phyloP scores from a whole-genome alignment of 1,140 invertebrate genomes.

The Zaprionus ornatus region DNA sequence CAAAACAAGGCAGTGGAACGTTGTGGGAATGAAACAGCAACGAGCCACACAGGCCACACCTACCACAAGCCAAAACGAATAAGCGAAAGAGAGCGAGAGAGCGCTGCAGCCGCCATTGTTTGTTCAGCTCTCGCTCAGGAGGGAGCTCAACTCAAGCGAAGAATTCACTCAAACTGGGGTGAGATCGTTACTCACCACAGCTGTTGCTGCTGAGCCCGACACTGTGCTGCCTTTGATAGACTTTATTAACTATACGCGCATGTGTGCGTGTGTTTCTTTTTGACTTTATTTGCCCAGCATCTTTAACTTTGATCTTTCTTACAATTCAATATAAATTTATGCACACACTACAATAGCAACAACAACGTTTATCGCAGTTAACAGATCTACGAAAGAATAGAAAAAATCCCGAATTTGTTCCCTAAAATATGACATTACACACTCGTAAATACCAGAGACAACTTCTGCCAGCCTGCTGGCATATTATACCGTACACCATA shows the following conservation, averaged over 20 bases:
- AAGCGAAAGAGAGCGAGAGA: conserved; percentile 19
- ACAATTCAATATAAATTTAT: conserved; percentile 63
- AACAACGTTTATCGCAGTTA: conserved; percentile 60
- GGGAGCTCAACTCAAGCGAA: conserved; percentile 24
- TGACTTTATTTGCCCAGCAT: conserved; percentile 52
- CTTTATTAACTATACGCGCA: conserved; percentile 16
- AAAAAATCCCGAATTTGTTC: conserved; percentile 20
- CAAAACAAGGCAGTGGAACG: conserved; percentile 40
- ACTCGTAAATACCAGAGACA: conserved; percentile 9
- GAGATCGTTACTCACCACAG: conserved; percentile 39
- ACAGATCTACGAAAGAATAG: conserved; percentile 54
- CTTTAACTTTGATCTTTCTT: conserved; percentile 49
- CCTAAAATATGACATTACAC: conserved; percentile 30
- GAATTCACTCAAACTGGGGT: conserved; percentile 10
- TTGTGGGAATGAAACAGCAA: conserved; percentile 47
- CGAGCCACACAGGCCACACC: conserved; percentile 50
- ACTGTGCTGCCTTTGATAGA: conserved; percentile 34
- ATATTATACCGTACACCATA: conserved; percentile 18
- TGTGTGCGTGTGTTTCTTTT: not conserved
- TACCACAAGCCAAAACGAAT: conserved; percentile 20
- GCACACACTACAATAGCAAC: conserved; percentile 45
- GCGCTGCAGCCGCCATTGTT: conserved; percentile 41
- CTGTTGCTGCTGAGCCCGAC: conserved; percentile 35
- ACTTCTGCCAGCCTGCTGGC: conserved; percentile 17
- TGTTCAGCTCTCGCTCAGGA: conserved; percentile 4